Evolutionary conservation across 64 coral and sea anemone species (phyloP).

Genomic region (Hydrozoanthus tunicans): DNA sequence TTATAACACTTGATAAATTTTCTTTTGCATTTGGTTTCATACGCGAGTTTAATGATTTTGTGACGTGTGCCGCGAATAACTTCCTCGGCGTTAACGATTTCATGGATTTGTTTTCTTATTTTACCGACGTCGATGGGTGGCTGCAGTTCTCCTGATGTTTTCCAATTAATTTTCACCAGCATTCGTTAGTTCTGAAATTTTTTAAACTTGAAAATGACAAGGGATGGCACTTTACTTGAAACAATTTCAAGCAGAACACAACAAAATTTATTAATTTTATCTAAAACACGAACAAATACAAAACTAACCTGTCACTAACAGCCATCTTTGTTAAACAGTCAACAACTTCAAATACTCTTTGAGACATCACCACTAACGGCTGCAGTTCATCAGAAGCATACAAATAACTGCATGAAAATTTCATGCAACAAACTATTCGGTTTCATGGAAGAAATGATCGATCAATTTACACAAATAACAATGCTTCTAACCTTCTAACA

Average conservation of each 20-base stretch:
- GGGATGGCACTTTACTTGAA: constrained; percentile 31
- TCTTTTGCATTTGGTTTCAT: too few relatives aligned
- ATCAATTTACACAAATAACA: too few relatives aligned
- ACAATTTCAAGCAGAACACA: too few relatives aligned
- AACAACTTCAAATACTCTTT: too few relatives aligned
- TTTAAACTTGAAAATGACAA: constrained; percentile 30
- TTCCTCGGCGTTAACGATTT: not conserved
- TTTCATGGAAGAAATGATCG: too few relatives aligned
- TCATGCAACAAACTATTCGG: too few relatives aligned
- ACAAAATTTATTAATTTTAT: not conserved
- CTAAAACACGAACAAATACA: not conserved
- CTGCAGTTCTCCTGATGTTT: not conserved
- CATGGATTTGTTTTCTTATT: constrained; percentile 18
- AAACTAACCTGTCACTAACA: constrained; percentile 28
- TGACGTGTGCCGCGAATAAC: not conserved
- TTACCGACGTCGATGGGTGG: not conserved
- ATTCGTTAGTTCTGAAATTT: constrained; percentile 31
- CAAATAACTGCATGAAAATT: too few relatives aligned
- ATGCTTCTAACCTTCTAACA: too few relatives aligned
- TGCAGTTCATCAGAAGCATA: too few relatives aligned
- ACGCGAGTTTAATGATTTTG: too few relatives aligned
- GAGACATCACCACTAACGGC: too few relatives aligned
- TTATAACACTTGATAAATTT: too few relatives aligned
- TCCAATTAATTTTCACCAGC: not conserved
- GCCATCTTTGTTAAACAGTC: constrained; percentile 3